Conservation (phyloP, 2,113 vertebrate species). For the Polypterus bichir region DNA sequence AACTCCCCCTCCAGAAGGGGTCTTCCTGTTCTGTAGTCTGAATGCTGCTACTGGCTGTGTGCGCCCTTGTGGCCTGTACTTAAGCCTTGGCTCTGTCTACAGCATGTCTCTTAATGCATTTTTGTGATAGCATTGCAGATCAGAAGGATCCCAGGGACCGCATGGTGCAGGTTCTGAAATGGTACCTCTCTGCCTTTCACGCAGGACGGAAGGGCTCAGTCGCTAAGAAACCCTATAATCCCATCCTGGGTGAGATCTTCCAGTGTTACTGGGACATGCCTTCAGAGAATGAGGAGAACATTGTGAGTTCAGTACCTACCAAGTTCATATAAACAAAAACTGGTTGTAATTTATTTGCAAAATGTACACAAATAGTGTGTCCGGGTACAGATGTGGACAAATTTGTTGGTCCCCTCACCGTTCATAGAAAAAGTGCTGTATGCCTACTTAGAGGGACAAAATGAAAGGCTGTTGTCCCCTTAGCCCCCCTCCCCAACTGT, state of each 20-base stretch:
- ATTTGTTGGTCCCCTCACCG: too few relatives aligned
- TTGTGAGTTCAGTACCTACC: constrained; percentile 36
- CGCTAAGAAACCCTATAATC: constrained; percentile 97
- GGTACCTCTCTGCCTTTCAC: constrained; percentile 97
- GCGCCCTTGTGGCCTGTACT: background rate
- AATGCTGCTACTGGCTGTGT: too few relatives aligned
- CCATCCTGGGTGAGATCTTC: constrained; percentile 92
- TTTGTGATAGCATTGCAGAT: constrained; percentile 70
- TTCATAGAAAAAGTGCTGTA: too few relatives aligned
- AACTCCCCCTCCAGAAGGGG: too few relatives aligned
- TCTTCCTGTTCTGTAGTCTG: too few relatives aligned
- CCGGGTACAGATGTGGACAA: too few relatives aligned
- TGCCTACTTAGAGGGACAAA: too few relatives aligned
- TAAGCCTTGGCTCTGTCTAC: background rate
- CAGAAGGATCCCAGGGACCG: constrained; percentile 80
- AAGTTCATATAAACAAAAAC: too few relatives aligned
- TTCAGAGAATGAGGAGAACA: constrained; percentile 62
- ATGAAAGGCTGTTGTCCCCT: too few relatives aligned
- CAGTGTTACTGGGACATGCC: constrained; percentile 88
- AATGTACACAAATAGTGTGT: too few relatives aligned
- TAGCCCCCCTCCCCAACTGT: too few relatives aligned
- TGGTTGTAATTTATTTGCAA: too few relatives aligned
- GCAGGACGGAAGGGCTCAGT: constrained; percentile 96
- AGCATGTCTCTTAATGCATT: background rate
- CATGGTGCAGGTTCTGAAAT: constrained; percentile 90